phyloP scores from a whole-genome alignment of 2,113 vertebrate species.

The Crypturellus undulatus region DNA sequence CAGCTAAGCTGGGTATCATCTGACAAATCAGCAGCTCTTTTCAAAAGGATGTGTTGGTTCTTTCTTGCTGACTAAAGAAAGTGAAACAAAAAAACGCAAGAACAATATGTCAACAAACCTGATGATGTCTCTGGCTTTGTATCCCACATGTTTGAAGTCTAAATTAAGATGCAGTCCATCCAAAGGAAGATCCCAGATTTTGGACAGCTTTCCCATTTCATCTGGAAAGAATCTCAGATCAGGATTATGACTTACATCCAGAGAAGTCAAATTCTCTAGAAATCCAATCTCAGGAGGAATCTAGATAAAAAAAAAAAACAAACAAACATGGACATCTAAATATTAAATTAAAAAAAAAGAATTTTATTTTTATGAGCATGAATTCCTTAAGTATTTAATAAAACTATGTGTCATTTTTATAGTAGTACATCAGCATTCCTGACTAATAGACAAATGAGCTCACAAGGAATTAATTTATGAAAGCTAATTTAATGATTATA shows the following conservation, averaged over 20 bases:
- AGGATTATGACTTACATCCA: slow-evolving; percentile 92
- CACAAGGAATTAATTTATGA: background rate
- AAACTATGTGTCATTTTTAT: background rate
- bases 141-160: slow-evolving; percentile 93
- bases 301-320: slow-evolving; percentile 71
- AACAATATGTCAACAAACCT: slow-evolving; percentile 78
- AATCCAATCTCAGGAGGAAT: slow-evolving; percentile 93
- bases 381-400: background rate
- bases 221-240: slow-evolving; percentile 90
- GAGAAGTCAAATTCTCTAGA: slow-evolving; percentile 90
- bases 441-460: background rate
- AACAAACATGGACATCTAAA: background rate
- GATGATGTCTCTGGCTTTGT: slow-evolving; percentile 95
- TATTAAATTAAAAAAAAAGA: background rate
- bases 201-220: slow-evolving; percentile 92
- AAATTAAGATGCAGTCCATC: slow-evolving; percentile 91
- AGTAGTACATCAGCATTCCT: background rate
- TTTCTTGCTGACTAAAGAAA: background rate
- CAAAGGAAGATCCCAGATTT: slow-evolving; percentile 96
- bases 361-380: background rate
- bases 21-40: background rate
- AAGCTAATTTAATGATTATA: background rate
- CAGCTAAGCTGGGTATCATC: background rate
- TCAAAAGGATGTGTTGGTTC: background rate
- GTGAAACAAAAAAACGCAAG: background rate